Evolutionary conservation across 2,113 vertebrate genomes (phyloP).

Genomic region (Platichthys stellatus): DNA sequence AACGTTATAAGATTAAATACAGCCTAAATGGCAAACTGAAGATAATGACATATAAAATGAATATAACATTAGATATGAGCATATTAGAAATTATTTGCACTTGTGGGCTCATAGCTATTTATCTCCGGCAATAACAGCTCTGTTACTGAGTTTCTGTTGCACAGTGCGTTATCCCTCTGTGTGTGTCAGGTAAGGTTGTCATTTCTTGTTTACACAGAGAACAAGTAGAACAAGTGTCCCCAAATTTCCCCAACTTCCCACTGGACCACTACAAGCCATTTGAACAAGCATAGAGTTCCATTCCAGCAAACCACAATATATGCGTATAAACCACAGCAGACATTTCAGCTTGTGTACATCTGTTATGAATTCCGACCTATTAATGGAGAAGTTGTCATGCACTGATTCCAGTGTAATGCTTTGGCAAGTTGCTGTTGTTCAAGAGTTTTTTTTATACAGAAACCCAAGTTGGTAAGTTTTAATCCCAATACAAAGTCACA

Average conservation of each 20-base stretch:
- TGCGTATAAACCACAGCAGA: slow-evolving; percentile 53
- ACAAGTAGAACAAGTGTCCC: slow-evolving; percentile 66
- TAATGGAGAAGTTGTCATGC: slow-evolving; percentile 47
- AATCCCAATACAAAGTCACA: slow-evolving; percentile 67
- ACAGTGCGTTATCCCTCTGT: slow-evolving; percentile 26
- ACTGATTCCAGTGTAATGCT: slow-evolving; percentile 42
- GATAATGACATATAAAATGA: neutral
- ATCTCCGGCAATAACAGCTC: slow-evolving; percentile 33
- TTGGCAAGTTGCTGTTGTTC: slow-evolving; percentile 41
- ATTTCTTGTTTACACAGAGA: slow-evolving; percentile 59
- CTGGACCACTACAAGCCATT: slow-evolving; percentile 40
- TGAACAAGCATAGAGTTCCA: slow-evolving; percentile 37
- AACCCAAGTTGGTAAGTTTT: slow-evolving; percentile 65
- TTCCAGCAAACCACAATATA: slow-evolving; percentile 48
- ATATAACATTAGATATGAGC: neutral
- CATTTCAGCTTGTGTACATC: slow-evolving; percentile 42
- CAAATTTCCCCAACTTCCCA: slow-evolving; percentile 52
- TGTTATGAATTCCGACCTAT: slow-evolving; percentile 52
- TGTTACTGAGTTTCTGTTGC: slow-evolving; percentile 23
- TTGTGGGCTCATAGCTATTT: slow-evolving; percentile 1
- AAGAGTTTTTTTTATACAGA: slow-evolving; percentile 53
- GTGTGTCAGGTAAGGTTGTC: slow-evolving; percentile 53
- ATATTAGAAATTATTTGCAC: slow-evolving; percentile 22
- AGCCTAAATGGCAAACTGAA: neutral
- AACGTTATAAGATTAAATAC: neutral